Percentiles rank a stretch among this genome's conserved stretches.
Conservation (phyloP, 2,797 vertebrate genomes). For the Loris lydekkerianus region DNA sequence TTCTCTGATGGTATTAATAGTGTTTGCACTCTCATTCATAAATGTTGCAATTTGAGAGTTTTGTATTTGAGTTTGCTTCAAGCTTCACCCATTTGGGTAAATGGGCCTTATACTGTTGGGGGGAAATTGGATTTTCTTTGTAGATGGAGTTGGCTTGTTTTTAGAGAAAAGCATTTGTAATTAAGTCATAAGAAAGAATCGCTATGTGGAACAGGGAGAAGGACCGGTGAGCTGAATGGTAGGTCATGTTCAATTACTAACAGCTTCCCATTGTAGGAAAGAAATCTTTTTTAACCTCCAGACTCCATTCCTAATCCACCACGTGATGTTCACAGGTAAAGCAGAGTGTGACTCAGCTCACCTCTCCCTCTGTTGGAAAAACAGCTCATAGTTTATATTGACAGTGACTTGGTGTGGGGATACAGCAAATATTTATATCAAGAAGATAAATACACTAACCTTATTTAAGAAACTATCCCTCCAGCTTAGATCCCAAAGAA, state of each 20-base stretch:
- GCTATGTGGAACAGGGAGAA: background rate
- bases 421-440: background rate
- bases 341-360: background rate
- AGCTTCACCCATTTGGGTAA: background rate
- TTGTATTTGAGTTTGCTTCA: slow-evolving; percentile 25
- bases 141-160: background rate
- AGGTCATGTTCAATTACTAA: background rate
- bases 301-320: background rate
- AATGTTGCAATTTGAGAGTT: background rate
- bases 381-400: background rate
- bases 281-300: background rate
- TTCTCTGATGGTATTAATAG: background rate
- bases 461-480: slow-evolving; percentile 37
- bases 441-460: background rate
- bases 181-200: slow-evolving; percentile 6
- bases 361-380: background rate
- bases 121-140: slow-evolving; percentile 25
- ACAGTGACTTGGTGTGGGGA: background rate
- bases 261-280: background rate
- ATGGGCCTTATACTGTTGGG: background rate
- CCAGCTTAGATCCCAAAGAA: slow-evolving; percentile 25
- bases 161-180: background rate
- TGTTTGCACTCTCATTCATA: background rate
- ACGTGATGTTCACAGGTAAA: background rate
- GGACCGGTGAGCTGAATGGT: background rate